These are phyloP conservation scores for Fulmarus glacialis DNA, from an alignment of 2,113 vertebrate species.

Conservation along the genomic window DNA sequence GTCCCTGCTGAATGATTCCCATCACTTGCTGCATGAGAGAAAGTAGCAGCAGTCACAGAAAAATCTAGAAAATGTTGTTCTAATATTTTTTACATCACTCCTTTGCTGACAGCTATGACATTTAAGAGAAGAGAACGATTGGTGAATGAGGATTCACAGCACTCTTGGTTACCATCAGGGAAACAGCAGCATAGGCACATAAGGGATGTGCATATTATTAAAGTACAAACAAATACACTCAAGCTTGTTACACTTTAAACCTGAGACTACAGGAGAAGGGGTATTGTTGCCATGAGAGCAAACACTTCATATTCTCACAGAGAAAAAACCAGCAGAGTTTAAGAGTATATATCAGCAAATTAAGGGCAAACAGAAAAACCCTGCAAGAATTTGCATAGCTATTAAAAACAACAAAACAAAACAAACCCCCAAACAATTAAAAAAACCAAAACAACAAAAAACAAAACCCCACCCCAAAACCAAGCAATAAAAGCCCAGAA, in stretches of 20 bases:
- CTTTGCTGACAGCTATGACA: constrained; percentile 56
- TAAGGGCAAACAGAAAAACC: background rate
- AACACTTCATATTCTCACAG: background rate
- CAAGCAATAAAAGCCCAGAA: background rate
- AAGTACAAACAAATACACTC: constrained; percentile 23
- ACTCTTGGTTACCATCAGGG: background rate
- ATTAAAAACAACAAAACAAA: background rate
- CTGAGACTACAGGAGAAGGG: background rate
- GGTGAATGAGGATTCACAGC: constrained; percentile 3
- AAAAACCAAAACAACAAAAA: background rate
- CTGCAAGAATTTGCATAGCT: background rate
- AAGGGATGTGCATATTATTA: constrained; percentile 27
- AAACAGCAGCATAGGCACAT: background rate
- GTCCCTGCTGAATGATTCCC: constrained; percentile 51
- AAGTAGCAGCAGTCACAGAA: constrained; percentile 50
- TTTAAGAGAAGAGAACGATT: constrained; percentile 42
- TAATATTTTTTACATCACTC: constrained; percentile 59
- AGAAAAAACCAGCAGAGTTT: background rate
- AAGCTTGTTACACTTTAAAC: constrained; percentile 15
- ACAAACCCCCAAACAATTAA: background rate
- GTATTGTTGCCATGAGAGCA: background rate
- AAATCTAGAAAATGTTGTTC: constrained; percentile 59
- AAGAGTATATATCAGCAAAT: background rate
- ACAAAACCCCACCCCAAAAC: background rate
- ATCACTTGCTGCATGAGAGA: constrained; percentile 20